Percentiles rank a stretch among this genome's conserved stretches.
Conservation (phyloP, 2,888 invertebrate species). For the Troides oblongomaculatus region DNA sequence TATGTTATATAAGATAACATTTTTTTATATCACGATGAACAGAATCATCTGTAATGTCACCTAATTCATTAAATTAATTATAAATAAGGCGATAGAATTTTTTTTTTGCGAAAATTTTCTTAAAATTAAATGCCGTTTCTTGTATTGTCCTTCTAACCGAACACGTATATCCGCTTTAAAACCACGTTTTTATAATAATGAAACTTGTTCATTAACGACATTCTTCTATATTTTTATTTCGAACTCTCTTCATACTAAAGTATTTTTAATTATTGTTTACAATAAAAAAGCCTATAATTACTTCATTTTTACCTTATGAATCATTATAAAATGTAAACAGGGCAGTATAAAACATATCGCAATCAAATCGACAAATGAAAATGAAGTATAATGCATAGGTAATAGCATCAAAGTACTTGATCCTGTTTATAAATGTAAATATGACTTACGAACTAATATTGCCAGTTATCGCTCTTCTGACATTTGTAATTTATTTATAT, state of each 20-base stretch:
- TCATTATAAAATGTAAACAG: not conserved
- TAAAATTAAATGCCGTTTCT: too few relatives aligned
- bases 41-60: too few relatives aligned
- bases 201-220: not conserved
- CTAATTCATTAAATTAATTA: not conserved
- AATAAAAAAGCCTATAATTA: too few relatives aligned
- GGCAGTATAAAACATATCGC: not conserved
- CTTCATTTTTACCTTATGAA: not conserved
- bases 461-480: slow-evolving; percentile 20
- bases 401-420: slow-evolving; percentile 13
- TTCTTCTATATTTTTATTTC: too few relatives aligned
- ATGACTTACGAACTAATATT: slow-evolving; percentile 6
- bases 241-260: too few relatives aligned
- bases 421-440: slow-evolving; percentile 13
- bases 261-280: too few relatives aligned
- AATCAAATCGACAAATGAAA: not conserved
- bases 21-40: not conserved
- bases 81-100: too few relatives aligned
- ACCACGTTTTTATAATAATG: not conserved
- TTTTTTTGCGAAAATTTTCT: too few relatives aligned
- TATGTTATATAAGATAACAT: not conserved
- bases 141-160: too few relatives aligned
- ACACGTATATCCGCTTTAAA: not conserved
- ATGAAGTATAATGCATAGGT: not conserved
- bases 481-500: slow-evolving; percentile 6